Evolutionary conservation across 2,888 invertebrate genomes (phyloP).

Genomic region (Callinectes sapidus): DNA sequence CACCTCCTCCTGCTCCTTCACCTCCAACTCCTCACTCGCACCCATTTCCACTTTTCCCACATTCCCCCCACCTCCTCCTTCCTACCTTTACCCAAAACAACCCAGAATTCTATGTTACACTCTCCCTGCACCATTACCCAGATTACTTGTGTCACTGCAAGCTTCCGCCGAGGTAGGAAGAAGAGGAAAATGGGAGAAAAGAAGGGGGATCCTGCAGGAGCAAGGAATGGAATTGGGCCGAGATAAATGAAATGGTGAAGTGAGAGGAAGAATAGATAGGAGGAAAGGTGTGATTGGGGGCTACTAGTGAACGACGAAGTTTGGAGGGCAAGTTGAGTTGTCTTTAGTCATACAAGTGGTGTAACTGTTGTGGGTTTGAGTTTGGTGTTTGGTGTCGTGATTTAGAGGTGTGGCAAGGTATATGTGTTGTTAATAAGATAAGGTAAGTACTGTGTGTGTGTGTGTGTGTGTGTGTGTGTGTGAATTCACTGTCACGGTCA

Average conservation of each 20-base stretch:
- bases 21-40: neutral
- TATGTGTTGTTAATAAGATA: too few species aligned
- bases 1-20: neutral
- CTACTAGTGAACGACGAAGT: too few species aligned
- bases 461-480: too few species aligned
- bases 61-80: neutral
- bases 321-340: too few species aligned
- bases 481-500: too few species aligned
- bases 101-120: neutral
- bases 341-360: too few species aligned
- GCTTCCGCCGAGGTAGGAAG: neutral
- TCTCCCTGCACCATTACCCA: neutral
- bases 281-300: neutral
- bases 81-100: neutral
- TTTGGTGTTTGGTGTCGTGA: too few species aligned
- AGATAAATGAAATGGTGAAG: neutral
- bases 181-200: neutral
- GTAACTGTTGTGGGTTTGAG: neutral
- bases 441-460: too few species aligned
- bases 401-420: too few species aligned
- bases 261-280: neutral
- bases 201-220: neutral
- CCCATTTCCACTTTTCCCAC: neutral
- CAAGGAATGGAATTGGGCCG: neutral
- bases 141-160: constrained; percentile 2